Evolutionary conservation across 2,888 invertebrate species (phyloP).

Genomic region (Cyclophora punctaria): DNA sequence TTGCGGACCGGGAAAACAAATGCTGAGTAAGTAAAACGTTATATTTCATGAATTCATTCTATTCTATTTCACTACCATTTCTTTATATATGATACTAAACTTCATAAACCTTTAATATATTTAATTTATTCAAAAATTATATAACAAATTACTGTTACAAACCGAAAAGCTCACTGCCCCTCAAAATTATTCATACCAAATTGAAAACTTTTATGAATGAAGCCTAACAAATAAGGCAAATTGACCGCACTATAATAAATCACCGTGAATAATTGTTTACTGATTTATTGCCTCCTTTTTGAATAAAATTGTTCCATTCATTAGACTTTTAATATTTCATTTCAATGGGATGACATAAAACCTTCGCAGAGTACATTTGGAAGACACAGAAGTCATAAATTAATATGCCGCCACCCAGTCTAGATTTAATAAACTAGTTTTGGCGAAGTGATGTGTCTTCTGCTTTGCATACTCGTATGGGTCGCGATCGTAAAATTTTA

Average conservation of each 20-base stretch:
- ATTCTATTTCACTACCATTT: too few relatives aligned
- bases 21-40: constrained; percentile 56
- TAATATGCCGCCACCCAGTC: constrained; percentile 62
- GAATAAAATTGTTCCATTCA: constrained; percentile 8
- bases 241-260: constrained; percentile 10
- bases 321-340: constrained; percentile 4
- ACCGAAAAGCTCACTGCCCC: background rate
- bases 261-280: constrained; percentile 16
- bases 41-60: too few relatives aligned
- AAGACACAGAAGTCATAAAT: constrained; percentile 33
- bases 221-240: constrained; percentile 4
- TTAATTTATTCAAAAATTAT: background rate
- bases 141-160: background rate
- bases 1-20: constrained; percentile 62
- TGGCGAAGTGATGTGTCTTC: constrained; percentile 32
- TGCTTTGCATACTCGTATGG: constrained; percentile 60
- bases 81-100: too few relatives aligned
- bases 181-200: background rate
- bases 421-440: constrained; percentile 51
- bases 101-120: background rate
- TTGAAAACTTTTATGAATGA: constrained; percentile 13
- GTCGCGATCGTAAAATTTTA: constrained; percentile 65
- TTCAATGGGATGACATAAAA: constrained; percentile 1
- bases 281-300: constrained; percentile 7
- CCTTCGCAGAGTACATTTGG: constrained; percentile 10